Evolutionary conservation across 2,888 invertebrate species (phyloP).

Genomic region (Nemotelus nigrinus): DNA sequence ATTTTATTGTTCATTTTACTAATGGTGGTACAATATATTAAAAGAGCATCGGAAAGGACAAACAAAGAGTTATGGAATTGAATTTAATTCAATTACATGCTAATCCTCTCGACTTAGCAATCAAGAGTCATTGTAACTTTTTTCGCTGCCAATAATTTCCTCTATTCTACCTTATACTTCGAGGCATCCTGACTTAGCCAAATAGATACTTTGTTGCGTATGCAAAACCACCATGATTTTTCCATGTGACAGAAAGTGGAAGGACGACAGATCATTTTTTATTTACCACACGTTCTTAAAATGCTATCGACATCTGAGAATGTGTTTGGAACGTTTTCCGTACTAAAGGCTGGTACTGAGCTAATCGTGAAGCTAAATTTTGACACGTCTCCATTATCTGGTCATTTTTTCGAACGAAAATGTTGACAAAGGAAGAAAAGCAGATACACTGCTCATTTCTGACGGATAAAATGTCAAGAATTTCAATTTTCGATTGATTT

Average conservation of each 20-base stretch:
- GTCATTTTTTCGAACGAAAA: too few species aligned
- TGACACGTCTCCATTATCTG: too few species aligned
- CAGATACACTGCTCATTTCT: too few species aligned
- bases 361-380: too few species aligned
- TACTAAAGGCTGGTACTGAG: background rate
- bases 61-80: conserved; percentile 49
- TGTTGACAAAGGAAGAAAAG: too few species aligned
- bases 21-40: conserved; percentile 48
- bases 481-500: too few species aligned
- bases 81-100: conserved; percentile 51
- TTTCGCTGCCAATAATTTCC: background rate
- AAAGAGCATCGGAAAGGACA: conserved; percentile 47
- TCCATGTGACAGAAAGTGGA: background rate
- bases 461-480: too few species aligned
- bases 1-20: conserved; percentile 51
- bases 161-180: background rate
- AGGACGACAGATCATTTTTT: background rate
- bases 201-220: conserved; percentile 27
- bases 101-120: conserved; percentile 46
- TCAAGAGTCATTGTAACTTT: background rate
- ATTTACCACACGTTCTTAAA: background rate
- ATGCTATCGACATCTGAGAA: background rate
- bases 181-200: background rate
- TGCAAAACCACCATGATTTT: conserved; percentile 32
- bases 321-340: background rate